phyloP scores from a whole-genome alignment of 2,113 vertebrate species.

The Mirounga angustirostris region DNA sequence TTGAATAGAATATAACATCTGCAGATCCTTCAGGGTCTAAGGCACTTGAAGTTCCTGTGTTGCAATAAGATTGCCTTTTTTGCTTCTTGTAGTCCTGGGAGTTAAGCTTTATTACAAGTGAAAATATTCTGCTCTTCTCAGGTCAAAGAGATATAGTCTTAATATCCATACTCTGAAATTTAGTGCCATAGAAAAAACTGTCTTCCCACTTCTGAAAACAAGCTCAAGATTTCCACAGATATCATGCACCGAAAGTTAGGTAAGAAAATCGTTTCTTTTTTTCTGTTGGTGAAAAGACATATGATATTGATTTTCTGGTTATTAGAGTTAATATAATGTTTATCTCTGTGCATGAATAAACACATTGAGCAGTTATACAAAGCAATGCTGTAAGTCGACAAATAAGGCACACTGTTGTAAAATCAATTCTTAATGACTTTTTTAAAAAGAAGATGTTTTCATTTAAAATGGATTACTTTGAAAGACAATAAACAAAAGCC shows the following conservation, averaged over 20 bases:
- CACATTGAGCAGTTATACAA: background rate
- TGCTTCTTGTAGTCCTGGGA: background rate
- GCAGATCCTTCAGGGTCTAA: background rate
- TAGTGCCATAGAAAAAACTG: background rate
- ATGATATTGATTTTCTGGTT: background rate
- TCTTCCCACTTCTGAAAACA: background rate
- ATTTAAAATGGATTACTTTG: conserved; percentile 52
- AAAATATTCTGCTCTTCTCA: conserved; percentile 44
- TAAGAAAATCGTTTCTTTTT: background rate
- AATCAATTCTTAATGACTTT: conserved; percentile 18
- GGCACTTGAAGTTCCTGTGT: background rate
- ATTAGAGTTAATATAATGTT: background rate
- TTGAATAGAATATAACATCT: conserved; percentile 23
- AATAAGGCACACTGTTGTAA: background rate
- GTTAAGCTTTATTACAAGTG: conserved; percentile 1
- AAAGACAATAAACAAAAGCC: conserved; percentile 55
- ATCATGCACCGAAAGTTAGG: background rate
- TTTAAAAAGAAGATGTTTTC: conserved; percentile 8
- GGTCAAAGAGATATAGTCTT: conserved; percentile 27
- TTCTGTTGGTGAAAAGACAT: background rate
- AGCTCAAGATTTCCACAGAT: background rate
- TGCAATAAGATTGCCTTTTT: background rate
- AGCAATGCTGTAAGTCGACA: background rate
- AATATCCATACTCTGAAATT: background rate
- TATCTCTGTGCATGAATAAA: background rate